phyloP scores from a whole-genome alignment of 2,888 invertebrate species.

The Lingula anatina region DNA sequence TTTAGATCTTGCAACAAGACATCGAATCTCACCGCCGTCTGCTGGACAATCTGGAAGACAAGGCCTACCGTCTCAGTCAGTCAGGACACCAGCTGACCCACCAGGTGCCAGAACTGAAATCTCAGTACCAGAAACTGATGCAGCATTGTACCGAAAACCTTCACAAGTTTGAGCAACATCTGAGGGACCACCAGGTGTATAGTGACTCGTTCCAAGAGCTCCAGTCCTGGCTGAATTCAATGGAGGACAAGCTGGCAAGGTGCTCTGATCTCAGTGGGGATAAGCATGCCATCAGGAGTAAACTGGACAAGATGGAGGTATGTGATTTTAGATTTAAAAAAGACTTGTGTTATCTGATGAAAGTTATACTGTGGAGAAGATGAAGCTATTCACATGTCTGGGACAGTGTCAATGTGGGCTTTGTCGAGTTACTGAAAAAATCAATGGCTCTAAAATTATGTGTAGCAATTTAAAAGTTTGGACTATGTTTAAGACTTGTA shows the following conservation, averaged over 20 bases:
- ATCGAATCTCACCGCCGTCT: constrained; percentile 80
- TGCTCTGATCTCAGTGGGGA: constrained; percentile 58
- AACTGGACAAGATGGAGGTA: constrained; percentile 46
- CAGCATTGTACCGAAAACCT: constrained; percentile 62
- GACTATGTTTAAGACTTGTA: too few species aligned
- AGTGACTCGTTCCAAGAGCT: constrained; percentile 70
- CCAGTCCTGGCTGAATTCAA: constrained; percentile 68
- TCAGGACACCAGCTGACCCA: constrained; percentile 33
- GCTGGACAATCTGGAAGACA: constrained; percentile 73
- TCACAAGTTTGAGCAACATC: constrained; percentile 77
- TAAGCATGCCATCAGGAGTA: constrained; percentile 60
- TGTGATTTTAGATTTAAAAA: neutral
- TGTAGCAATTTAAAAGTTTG: too few species aligned
- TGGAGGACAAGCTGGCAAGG: constrained; percentile 33
- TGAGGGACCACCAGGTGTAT: constrained; percentile 77
- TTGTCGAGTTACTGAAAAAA: neutral
- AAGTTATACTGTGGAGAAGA: neutral
- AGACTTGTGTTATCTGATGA: too few species aligned
- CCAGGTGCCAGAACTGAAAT: constrained; percentile 33
- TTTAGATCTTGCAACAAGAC: constrained; percentile 68
- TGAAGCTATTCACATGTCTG: neutral
- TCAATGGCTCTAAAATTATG: too few species aligned
- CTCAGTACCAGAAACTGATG: constrained; percentile 35
- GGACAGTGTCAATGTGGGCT: neutral
- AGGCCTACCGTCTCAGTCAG: constrained; percentile 64